A percentile compares a stretch with the other conserved stretches of the same genome.
These are phyloP conservation scores for Propithecus perrieri DNA, from an alignment of 2,797 vertebrate genomes.

Conservation along the genomic window DNA sequence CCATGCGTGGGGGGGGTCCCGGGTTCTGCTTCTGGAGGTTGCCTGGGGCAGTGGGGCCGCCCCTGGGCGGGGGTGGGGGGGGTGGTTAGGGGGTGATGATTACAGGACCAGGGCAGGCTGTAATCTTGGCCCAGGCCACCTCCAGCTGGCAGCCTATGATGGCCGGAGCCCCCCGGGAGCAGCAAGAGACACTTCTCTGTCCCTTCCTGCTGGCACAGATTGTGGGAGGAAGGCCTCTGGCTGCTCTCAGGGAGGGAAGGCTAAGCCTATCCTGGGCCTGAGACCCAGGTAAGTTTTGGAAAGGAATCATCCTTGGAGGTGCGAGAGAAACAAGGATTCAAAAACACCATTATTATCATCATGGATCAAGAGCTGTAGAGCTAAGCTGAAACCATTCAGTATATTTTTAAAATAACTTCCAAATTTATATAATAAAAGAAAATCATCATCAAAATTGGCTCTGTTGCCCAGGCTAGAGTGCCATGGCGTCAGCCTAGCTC, in stretches of 20 bases:
- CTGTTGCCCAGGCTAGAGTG: too few relatives aligned
- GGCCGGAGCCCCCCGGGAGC: not conserved
- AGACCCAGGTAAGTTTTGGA: not conserved
- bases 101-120: not conserved
- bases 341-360: not conserved
- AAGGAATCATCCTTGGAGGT: not conserved
- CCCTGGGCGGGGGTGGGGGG: too few relatives aligned
- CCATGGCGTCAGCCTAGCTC: too few relatives aligned
- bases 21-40: not conserved
- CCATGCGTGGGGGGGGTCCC: not conserved
- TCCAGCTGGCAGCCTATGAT: not conserved
- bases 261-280: not conserved
- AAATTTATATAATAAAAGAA: not conserved
- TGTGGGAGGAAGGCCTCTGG: not conserved
- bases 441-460: not conserved
- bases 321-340: not conserved
- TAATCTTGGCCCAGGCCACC: not conserved
- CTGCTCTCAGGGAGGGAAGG: not conserved
- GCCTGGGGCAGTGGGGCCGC: not conserved
- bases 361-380: not conserved
- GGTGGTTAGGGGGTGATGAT: rapidly evolving
- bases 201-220: not conserved
- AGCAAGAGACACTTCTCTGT: not conserved
- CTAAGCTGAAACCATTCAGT: not conserved
- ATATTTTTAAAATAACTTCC: not conserved